Conservation (phyloP, 2,797 vertebrate genomes). For the Enteromius anoplus region DNA sequence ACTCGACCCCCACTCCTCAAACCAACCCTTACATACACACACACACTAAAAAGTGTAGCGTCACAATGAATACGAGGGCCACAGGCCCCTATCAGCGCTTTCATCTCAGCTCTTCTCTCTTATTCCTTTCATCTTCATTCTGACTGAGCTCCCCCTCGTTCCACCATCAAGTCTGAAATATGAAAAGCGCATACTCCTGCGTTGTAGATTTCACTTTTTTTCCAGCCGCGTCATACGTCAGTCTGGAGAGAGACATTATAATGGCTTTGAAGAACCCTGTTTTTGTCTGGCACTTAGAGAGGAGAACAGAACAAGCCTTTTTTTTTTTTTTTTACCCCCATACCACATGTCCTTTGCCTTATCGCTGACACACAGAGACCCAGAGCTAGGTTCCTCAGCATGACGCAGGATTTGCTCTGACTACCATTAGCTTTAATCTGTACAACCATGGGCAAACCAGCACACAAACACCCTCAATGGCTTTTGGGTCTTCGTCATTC, state of each 20-base stretch:
- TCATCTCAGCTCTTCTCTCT: conserved; percentile 52
- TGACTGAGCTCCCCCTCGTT: conserved; percentile 26
- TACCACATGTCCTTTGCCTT: conserved; percentile 54
- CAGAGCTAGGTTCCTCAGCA: conserved; percentile 31
- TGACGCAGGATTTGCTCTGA: conserved; percentile 38
- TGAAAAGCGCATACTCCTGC: conserved; percentile 35
- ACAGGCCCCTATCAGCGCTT: conserved; percentile 48
- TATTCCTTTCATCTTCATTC: conserved; percentile 55
- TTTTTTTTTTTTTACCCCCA: conserved; percentile 22
- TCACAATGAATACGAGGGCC: conserved; percentile 46
- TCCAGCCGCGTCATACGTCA: conserved; percentile 38
- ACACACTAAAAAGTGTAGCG: conserved; percentile 10
- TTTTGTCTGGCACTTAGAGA: conserved; percentile 48
- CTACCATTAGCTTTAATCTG: conserved; percentile 59
- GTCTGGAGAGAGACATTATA: conserved; percentile 49
- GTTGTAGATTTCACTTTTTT: conserved; percentile 43
- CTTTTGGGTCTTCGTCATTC: neutral
- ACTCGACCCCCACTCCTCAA: conserved; percentile 14
- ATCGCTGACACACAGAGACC: conserved; percentile 58
- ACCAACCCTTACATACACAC: neutral
- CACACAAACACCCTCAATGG: conserved; percentile 7
- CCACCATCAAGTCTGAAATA: conserved; percentile 39
- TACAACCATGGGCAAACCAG: conserved; percentile 38
- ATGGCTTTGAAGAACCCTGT: conserved; percentile 49
- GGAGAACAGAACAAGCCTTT: conserved; percentile 30